Conservation (phyloP, 2,113 vertebrate species). For the Nycticryphes semicollaris region DNA sequence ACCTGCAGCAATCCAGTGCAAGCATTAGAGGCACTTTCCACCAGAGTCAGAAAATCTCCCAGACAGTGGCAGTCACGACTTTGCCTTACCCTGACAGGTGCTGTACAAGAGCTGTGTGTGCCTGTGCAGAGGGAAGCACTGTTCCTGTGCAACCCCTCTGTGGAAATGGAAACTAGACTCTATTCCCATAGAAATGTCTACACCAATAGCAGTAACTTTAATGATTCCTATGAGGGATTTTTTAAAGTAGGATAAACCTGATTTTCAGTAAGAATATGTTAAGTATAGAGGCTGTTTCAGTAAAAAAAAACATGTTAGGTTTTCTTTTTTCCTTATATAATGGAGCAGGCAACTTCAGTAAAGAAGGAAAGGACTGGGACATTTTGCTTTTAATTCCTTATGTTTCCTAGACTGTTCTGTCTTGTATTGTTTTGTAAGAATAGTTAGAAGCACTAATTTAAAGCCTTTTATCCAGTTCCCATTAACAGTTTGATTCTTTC, state of each 20-base stretch:
- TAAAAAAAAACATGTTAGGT: not conserved
- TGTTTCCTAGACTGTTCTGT: not conserved
- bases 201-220: not conserved
- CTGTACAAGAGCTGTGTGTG: not conserved
- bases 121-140: accelerated
- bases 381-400: not conserved
- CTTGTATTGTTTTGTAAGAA: not conserved
- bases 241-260: not conserved
- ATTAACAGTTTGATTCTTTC: not conserved
- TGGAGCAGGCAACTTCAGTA: not conserved
- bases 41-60: not conserved
- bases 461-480: not conserved
- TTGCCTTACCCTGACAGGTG: not conserved
- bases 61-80: not conserved
- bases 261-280: not conserved
- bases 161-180: not conserved
- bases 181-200: not conserved
- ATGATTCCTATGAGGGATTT: not conserved
- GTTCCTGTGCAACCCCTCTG: accelerated
- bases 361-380: not conserved
- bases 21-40: not conserved
- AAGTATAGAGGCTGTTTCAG: not conserved
- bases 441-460: not conserved
- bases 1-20: not conserved
- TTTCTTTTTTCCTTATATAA: not conserved